Base-by-base conservation (phyloP, 2,113 vertebrate genomes). In the Chloebia gouldiae region DNA sequence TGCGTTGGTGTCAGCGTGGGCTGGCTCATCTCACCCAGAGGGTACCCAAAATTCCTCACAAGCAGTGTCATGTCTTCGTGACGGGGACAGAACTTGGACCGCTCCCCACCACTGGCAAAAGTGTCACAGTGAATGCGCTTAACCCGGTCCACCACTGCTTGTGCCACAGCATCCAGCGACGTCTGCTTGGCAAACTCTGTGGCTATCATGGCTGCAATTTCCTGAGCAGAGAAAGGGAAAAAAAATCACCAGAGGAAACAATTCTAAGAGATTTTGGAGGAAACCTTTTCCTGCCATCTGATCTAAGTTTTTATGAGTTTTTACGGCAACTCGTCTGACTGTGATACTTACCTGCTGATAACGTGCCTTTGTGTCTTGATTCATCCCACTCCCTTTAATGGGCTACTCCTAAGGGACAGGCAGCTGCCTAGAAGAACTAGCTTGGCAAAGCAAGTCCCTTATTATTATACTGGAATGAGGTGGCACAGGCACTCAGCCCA, bases 31-130 rank as follows among this genome's bases (percentile, higher is more conserved):
- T 98, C 98, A 8, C 98, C 98, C 90, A 99, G 94, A 0, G 98
- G 98, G 96, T 99, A 99, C 95, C 98, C 99, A 45, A 99, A 98
- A 81, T 99, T 99, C 95, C 99, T 98, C 87, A 99, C 98, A 84
- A 99, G 98, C 95, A 99, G 97, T 0, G 99, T 99, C 99, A 99
- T 99, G 98, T 99, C 99, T 95, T 99, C 99, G 0, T 99, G 99
- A n/a, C 98, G 97, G 4, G 98, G 98, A 90, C 99, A 99, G 97
- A 98, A 98, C 56, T 98, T 95, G 22, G 99, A 98, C n/a, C 98
- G 98, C 90, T 99, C 98, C 90, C 97, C 98, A 9, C 99, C 99
- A 3, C 99, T 99, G 93, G 98, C 98, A 31, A 98, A 99, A 35
- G 98, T 99, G 92, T 99, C 99, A 0, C 99, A 97, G 92, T 99